Conservation (phyloP, 1,140 invertebrate species). For the Tetragnatha versicolor region DNA sequence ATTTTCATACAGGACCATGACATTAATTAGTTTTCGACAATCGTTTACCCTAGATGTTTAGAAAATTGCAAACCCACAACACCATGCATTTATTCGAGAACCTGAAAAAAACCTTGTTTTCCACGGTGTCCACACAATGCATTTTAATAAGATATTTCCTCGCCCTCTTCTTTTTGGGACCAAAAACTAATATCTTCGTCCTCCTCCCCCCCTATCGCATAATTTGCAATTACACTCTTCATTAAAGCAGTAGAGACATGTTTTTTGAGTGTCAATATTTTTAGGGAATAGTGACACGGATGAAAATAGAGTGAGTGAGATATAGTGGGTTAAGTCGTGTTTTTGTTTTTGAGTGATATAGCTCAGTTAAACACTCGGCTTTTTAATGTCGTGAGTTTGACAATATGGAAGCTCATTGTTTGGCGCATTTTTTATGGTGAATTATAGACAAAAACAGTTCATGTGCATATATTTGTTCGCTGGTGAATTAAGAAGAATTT, state of each 20-base stretch:
- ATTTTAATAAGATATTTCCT: slow-evolving; percentile 13
- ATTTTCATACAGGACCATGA: too few relatives aligned
- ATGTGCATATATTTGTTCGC: too few relatives aligned
- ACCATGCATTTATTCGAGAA: background rate
- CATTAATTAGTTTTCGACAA: slow-evolving; percentile 18
- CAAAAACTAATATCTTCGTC: background rate
- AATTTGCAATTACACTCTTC: slow-evolving; percentile 14
- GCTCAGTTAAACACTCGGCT: too few relatives aligned
- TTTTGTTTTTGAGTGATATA: too few relatives aligned
- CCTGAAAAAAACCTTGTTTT: background rate
- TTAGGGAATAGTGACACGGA: too few relatives aligned
- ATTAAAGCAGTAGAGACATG: background rate
- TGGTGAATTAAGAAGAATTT: too few relatives aligned
- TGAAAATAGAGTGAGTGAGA: too few relatives aligned
- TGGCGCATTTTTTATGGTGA: too few relatives aligned
- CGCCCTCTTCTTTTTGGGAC: background rate
- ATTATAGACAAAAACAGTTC: too few relatives aligned
- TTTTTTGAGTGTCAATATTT: background rate
- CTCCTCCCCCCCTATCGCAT: too few relatives aligned
- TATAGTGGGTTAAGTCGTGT: slow-evolving; percentile 9
- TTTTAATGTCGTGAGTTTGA: too few relatives aligned
- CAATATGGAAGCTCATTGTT: too few relatives aligned
- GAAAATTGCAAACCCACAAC: background rate
- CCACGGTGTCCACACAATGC: background rate
- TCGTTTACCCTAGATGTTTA: background rate